Base-by-base conservation (phyloP, 2,113 vertebrate genomes). In the Delphinus delphis region DNA sequence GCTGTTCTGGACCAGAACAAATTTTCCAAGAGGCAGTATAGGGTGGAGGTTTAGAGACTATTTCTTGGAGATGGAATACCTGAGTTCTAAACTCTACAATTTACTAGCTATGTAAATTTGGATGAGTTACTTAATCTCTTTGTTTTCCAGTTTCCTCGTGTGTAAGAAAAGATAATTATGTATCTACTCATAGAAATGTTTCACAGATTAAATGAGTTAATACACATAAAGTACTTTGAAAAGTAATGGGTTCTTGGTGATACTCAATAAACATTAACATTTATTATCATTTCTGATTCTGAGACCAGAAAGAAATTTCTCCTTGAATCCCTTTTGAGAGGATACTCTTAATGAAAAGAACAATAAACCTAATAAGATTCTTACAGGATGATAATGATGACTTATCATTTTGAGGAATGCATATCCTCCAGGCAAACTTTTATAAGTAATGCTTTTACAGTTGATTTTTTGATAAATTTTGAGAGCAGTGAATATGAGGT, bases 221-320 rank as follows among this genome's bases (percentile, higher is more conserved):
- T 74, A 70, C 13, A 62, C 13, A 47, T 20, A 55, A 89, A 74
- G 20, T n/a, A 12, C 55, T 92, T 96, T 95, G 58, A 73, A 67
- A 92, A 95, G 47, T 68, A 23, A 60, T 58, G 20, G 3, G 13
- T 74, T 63, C n/a, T 97, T 91, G 38, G 60, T 84, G 85, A 31
- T 31, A 71, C 8, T 89, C 65, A 80, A 58, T 83, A 85, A 96
- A 90, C 41, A 62, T 44, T 74, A 86, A 47, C 4, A 38, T 96
- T 90, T 86, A 33, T 70, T 80, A 82, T 77, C 15, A 71, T 68
- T 96, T 96, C 60, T 92, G 84, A 80, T 86, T 74, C 55, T 73
- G 79, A 94, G 63, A 68, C 50, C 50, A 92, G 74, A 96, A 87
- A 74, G n/a, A 95, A 90, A 77, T 81, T 93, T 96, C 62, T 79